These are phyloP conservation scores for Tetramorium simillimum DNA, from an alignment of 1,140 invertebrate genomes.

Conservation along the genomic window DNA sequence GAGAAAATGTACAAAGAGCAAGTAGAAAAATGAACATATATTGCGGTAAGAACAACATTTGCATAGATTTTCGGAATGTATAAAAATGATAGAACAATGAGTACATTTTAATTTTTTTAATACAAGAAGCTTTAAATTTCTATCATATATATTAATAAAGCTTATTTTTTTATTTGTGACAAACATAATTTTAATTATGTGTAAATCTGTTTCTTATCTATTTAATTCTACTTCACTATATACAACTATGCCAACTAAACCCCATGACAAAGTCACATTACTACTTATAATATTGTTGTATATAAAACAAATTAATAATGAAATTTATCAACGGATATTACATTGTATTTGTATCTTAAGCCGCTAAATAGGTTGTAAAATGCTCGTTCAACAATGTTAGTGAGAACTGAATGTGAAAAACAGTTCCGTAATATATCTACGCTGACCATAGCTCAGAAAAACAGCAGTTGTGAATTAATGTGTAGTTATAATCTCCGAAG, in stretches of 20 bases:
- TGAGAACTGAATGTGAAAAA: constrained; percentile 36
- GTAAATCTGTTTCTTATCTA: neutral
- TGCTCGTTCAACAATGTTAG: constrained; percentile 51
- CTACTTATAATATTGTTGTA: constrained; percentile 41
- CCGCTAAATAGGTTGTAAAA: constrained; percentile 43
- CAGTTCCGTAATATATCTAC: constrained; percentile 58
- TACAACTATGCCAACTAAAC: constrained; percentile 62
- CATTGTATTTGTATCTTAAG: constrained; percentile 52
- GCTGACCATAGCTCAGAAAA: constrained; percentile 41
- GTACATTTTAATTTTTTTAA: neutral
- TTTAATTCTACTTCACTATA: neutral
- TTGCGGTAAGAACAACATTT: neutral
- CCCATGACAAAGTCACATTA: constrained; percentile 62
- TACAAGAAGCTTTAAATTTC: neutral
- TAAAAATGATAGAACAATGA: neutral
- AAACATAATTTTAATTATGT: neutral
- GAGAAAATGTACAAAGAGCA: constrained; percentile 8
- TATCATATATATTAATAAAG: neutral
- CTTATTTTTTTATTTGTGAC: neutral
- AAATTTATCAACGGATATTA: constrained; percentile 54
- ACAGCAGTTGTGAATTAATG: constrained; percentile 63
- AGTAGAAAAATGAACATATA: neutral
- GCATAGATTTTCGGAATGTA: neutral
- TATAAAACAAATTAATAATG: constrained; percentile 36
- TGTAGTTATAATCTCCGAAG: constrained; percentile 49